Evolutionary conservation across 2,113 vertebrate genomes (phyloP).

Genomic region (Orientallactaga bullata): DNA sequence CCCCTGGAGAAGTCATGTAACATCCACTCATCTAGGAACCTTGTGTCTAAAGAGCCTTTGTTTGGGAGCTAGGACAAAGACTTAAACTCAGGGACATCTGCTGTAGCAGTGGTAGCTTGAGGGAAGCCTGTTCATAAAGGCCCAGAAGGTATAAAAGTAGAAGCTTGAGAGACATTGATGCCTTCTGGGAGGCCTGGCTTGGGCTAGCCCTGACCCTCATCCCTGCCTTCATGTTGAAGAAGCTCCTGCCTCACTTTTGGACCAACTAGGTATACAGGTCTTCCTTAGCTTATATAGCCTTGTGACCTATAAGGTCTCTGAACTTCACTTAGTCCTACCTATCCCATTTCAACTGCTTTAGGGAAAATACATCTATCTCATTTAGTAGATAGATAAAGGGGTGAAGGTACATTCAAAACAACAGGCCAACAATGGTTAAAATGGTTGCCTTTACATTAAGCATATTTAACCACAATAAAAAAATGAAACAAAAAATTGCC

Average conservation of each 20-base stretch:
- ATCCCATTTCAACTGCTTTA: constrained; percentile 10
- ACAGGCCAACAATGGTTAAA: constrained; percentile 35
- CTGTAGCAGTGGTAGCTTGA: background rate
- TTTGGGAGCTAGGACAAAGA: constrained; percentile 36
- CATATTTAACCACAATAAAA: constrained; percentile 28
- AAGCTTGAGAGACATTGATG: background rate
- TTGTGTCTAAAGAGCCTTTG: constrained; percentile 4
- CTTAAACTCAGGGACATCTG: background rate
- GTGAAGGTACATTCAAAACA: constrained; percentile 43
- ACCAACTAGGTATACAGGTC: background rate
- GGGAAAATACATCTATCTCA: constrained; percentile 17
- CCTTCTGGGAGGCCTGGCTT: background rate
- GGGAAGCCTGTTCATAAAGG: background rate
- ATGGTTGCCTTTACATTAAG: constrained; percentile 30
- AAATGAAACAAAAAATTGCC: background rate
- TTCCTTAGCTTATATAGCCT: background rate
- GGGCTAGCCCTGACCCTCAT: background rate
- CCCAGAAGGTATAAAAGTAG: background rate
- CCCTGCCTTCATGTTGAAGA: background rate
- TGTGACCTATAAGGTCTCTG: constrained; percentile 13
- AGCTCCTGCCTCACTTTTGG: background rate
- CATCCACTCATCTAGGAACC: background rate
- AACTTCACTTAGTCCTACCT: background rate
- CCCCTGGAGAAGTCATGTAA: background rate
- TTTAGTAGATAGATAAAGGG: constrained; percentile 19